Evolutionary conservation across 2,797 vertebrate genomes (phyloP).

Genomic region (Myoxocephalus aenaeus): DNA sequence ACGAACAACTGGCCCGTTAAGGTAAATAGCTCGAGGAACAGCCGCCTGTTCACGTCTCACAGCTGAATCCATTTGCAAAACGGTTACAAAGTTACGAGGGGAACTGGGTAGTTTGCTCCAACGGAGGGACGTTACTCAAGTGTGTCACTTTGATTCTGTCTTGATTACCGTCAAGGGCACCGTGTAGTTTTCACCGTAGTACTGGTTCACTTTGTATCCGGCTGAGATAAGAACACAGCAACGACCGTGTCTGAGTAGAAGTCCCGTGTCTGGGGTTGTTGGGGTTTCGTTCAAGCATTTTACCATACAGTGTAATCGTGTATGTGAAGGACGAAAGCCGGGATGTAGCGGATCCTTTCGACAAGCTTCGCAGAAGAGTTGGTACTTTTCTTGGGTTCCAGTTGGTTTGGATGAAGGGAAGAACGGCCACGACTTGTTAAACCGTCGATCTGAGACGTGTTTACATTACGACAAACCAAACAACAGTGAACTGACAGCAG

Average conservation of each 20-base stretch:
- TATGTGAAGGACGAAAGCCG: conserved; percentile 24
- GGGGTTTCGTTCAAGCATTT: background rate
- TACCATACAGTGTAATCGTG: background rate
- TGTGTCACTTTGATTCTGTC: conserved; percentile 40
- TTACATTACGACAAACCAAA: background rate
- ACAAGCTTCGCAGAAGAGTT: background rate
- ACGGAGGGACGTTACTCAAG: background rate
- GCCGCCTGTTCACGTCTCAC: background rate
- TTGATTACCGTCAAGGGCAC: background rate
- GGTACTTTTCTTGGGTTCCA: background rate
- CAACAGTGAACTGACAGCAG: background rate
- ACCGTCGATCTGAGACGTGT: background rate
- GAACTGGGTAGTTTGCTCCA: background rate
- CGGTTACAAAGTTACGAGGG: background rate
- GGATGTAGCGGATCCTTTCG: conserved; percentile 20
- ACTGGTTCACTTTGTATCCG: background rate
- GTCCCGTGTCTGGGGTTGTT: background rate
- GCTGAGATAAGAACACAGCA: background rate
- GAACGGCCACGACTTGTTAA: background rate
- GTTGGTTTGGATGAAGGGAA: background rate
- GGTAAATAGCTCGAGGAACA: conserved; percentile 59
- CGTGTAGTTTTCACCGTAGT: background rate
- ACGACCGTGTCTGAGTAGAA: background rate
- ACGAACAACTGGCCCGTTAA: conserved; percentile 52
- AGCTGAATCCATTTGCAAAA: background rate